Evolutionary conservation across 2,113 vertebrate species (phyloP), one percentile per base, ranked within the genome.

Genomic region (Odocoileus virginianus): DNA sequence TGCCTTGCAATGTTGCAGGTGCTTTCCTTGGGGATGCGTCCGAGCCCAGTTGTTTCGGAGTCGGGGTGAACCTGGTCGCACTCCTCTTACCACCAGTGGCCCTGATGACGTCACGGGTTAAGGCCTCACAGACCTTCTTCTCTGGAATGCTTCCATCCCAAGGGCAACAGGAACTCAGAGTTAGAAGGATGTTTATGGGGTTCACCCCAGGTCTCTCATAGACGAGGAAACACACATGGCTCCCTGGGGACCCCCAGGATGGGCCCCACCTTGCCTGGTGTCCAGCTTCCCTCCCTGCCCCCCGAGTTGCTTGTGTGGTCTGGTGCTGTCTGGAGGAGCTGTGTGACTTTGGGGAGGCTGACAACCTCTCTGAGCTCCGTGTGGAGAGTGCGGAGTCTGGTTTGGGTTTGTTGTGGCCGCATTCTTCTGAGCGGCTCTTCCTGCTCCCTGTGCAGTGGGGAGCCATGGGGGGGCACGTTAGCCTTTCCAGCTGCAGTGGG

Each of bases 11-110:
- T 5, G 5, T 17, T 28, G 17, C 4, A 9, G 64, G 57, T 6
- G 40, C 40, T 43, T 58, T 4, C 55, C 36, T 76, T 28, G 2
- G 13, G 54, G 78, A 6, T 3, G 54, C 1, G 4, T 2, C 6
- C 0, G 5, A 40, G 43, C 43, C 52, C 52, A 2, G 21, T 0
- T 19, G 36, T 84, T 55, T 13, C 47, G 67, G 43, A 43, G 87
- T 6, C 0, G 0, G 12, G 30, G 54, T 10, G 23, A n/a, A 5
- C 45, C 8, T 7, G 57, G 33, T 27, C n/a, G 1, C 1, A 9
- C 36, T 8, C 30, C 28, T n/a, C 36, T 6, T 36, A 28, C 2
- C 30, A 40, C 36, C 9, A n/a, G 6, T 16, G 43, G 16, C 78
- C 16, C 28, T 21, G 23, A 33, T 9, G 50, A 16, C 1, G 30